phyloP scores from a whole-genome alignment of 2,113 vertebrate species.

The Malurus elegans region DNA sequence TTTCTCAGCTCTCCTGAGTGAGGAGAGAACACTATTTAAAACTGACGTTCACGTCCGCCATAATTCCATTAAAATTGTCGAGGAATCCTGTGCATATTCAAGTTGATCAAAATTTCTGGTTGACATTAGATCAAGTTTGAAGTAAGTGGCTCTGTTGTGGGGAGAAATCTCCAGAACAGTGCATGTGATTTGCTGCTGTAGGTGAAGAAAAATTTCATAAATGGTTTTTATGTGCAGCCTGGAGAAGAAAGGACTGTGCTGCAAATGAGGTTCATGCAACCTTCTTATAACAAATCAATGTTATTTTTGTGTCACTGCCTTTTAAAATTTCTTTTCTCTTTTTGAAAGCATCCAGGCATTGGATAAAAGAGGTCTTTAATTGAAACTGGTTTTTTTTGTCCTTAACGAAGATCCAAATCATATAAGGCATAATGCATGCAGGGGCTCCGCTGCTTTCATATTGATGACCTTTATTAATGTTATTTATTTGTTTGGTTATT shows the following conservation, averaged over 20 bases:
- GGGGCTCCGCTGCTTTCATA: not conserved
- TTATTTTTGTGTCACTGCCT: not conserved
- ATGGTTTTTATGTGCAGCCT: not conserved
- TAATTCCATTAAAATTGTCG: not conserved
- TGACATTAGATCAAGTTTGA: not conserved
- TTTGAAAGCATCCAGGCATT: not conserved
- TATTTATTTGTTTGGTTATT: not conserved
- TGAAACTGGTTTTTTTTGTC: not conserved
- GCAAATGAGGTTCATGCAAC: not conserved
- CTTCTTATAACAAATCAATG: not conserved
- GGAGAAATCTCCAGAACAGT: not conserved
- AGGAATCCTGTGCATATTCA: not conserved
- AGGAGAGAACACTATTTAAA: not conserved
- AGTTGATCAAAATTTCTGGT: not conserved
- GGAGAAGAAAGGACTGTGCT: not conserved
- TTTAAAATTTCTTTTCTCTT: not conserved
- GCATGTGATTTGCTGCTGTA: not conserved
- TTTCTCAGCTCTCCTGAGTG: not conserved
- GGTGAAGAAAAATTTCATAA: not conserved
- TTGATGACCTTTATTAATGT: not conserved
- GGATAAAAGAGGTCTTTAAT: not conserved
- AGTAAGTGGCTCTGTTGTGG: not conserved
- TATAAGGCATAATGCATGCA: accelerated
- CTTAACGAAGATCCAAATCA: not conserved
- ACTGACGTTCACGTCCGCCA: not conserved